phyloP scores from a whole-genome alignment of 2,797 vertebrate species.

The Pyrocephalus nanus region DNA sequence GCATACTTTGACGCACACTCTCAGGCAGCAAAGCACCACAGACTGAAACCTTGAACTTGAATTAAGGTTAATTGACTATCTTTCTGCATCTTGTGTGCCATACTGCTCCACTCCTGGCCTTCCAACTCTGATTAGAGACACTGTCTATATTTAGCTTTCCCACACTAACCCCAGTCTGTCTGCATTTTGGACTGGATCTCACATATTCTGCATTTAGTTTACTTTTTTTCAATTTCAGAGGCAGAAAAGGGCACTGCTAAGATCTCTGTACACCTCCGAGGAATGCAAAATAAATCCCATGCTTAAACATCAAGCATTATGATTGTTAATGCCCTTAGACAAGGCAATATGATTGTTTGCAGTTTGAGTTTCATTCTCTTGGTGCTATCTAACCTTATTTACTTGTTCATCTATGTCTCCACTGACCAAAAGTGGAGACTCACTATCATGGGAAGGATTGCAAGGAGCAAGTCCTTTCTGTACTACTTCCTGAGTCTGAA shows the following conservation, averaged over 20 bases:
- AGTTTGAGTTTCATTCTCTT: not conserved
- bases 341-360: not conserved
- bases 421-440: not conserved
- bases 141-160: slow-evolving; percentile 24
- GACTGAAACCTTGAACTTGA: not conserved
- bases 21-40: slow-evolving; percentile 7
- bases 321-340: not conserved
- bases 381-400: not conserved
- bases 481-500: not conserved
- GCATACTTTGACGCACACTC: not conserved
- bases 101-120: slow-evolving; percentile 9
- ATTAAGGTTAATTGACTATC: slow-evolving; percentile 43
- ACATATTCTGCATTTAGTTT: not conserved
- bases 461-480: not conserved
- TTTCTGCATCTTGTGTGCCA: not conserved
- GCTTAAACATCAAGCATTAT: not conserved
- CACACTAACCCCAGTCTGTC: not conserved
- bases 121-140: slow-evolving; percentile 9
- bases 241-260: not conserved
- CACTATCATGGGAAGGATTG: not conserved
- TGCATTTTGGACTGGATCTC: not conserved
- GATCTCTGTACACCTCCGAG: not conserved
- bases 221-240: not conserved
- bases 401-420: not conserved
- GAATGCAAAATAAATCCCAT: not conserved